Evolutionary conservation across 1,140 invertebrate species (phyloP).

Genomic region (Brachionus angularis): DNA sequence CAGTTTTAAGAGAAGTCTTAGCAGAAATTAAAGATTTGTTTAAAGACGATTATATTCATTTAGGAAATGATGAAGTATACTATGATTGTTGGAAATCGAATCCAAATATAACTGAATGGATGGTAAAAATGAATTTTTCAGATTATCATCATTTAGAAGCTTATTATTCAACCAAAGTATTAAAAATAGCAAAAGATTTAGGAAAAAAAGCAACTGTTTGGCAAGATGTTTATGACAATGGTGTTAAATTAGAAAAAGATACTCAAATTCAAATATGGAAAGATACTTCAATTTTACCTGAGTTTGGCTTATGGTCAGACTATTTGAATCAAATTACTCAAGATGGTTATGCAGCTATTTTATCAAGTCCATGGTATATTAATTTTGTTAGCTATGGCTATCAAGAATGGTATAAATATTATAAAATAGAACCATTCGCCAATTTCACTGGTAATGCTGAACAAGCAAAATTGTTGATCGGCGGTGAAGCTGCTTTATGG

Average conservation of each 20-base stretch:
- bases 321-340: conserved; percentile 58
- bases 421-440: conserved; percentile 45
- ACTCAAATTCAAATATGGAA: conserved; percentile 45
- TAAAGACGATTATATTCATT: conserved; percentile 56
- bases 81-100: conserved; percentile 78
- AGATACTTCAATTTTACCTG: conserved; percentile 4
- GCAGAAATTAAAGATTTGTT: conserved; percentile 52
- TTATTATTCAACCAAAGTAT: conserved; percentile 44
- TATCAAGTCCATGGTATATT: conserved; percentile 80
- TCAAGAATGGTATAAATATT: conserved; percentile 44
- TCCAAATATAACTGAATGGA: conserved; percentile 68
- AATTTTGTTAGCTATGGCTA: conserved; percentile 67
- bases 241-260: conserved; percentile 23
- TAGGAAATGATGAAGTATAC: conserved; percentile 83
- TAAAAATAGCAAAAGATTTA: conserved; percentile 36
- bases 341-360: conserved; percentile 65
- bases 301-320: conserved; percentile 36
- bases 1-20: conserved; percentile 52
- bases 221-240: conserved; percentile 45
- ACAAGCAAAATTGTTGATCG: conserved; percentile 50
- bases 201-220: conserved; percentile 31
- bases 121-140: conserved; percentile 62
- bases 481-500: conserved; percentile 56
- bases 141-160: conserved; percentile 61
- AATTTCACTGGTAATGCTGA: conserved; percentile 50